These are phyloP conservation scores for Trypoxylon attenuatum DNA, from an alignment of 2,888 invertebrate species.

Conservation along the genomic window DNA sequence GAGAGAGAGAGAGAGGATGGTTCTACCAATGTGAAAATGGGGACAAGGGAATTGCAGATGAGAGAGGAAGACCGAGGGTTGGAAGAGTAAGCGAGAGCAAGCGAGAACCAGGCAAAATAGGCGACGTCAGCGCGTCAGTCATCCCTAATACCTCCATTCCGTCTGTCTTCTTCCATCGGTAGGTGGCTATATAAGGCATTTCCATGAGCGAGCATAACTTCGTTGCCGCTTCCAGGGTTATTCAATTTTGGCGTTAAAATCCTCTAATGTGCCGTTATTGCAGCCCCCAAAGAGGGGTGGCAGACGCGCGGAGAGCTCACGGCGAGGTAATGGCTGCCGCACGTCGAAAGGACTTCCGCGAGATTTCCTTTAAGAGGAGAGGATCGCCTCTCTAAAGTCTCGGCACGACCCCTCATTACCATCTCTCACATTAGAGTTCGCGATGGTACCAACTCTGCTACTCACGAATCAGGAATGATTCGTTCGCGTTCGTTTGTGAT, in stretches of 20 bases:
- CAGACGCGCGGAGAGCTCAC: slow-evolving; percentile 20
- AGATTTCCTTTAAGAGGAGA: slow-evolving; percentile 44
- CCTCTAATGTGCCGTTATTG: slow-evolving; percentile 71
- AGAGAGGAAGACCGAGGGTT: slow-evolving; percentile 28
- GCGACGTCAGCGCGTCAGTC: slow-evolving; percentile 70
- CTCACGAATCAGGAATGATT: neutral
- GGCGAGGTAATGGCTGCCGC: slow-evolving; percentile 59
- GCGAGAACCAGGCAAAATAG: slow-evolving; percentile 52
- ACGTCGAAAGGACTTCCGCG: slow-evolving; percentile 50
- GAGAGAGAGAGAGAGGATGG: too few relatives aligned
- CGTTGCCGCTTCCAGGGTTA: slow-evolving; percentile 67
- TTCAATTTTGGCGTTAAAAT: slow-evolving; percentile 72
- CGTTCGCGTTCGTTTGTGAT: neutral
- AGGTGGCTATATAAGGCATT: slow-evolving; percentile 58
- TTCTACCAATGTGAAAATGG: slow-evolving; percentile 48
- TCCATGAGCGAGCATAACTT: slow-evolving; percentile 66
- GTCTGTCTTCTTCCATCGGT: slow-evolving; percentile 51
- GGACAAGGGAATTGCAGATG: slow-evolving; percentile 41
- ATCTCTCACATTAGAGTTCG: neutral
- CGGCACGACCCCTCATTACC: neutral
- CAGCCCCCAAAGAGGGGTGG: slow-evolving; percentile 43
- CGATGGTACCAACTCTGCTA: neutral
- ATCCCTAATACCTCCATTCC: slow-evolving; percentile 70
- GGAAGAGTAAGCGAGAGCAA: slow-evolving; percentile 10
- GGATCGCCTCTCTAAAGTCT: slow-evolving; percentile 19